These are phyloP conservation scores for Drosophila leonis DNA, from an alignment of 2,888 invertebrate species.

Conservation along the genomic window DNA sequence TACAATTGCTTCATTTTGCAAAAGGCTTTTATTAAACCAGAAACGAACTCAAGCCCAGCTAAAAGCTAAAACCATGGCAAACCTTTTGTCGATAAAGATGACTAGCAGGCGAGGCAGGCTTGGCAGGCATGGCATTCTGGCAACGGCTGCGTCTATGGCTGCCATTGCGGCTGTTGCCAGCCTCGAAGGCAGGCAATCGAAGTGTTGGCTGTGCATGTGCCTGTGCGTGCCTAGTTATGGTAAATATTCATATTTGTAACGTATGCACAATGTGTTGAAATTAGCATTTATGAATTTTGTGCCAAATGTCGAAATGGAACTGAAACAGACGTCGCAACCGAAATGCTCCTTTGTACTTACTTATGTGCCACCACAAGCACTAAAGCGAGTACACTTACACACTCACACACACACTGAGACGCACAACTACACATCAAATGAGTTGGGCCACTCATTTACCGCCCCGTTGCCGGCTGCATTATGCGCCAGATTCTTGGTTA, in stretches of 20 bases:
- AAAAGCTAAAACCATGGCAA: slow-evolving; percentile 63
- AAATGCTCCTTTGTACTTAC: slow-evolving; percentile 46
- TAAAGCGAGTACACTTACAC: slow-evolving; percentile 40
- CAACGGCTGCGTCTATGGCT: slow-evolving; percentile 39
- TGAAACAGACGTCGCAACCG: slow-evolving; percentile 57
- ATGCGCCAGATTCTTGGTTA: slow-evolving; percentile 75
- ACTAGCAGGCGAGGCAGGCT: neutral
- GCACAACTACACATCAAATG: slow-evolving; percentile 53
- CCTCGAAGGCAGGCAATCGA: slow-evolving; percentile 47
- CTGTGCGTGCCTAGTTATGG: slow-evolving; percentile 73
- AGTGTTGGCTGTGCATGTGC: slow-evolving; percentile 28
- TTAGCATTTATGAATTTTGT: slow-evolving; percentile 84
- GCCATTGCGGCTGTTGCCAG: slow-evolving; percentile 44
- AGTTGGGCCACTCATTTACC: slow-evolving; percentile 53
- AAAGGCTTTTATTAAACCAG: slow-evolving; percentile 79
- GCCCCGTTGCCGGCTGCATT: slow-evolving; percentile 45
- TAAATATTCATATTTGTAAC: slow-evolving; percentile 82
- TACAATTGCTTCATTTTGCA: slow-evolving; percentile 79
- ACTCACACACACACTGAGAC: neutral
- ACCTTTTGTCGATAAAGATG: slow-evolving; percentile 60
- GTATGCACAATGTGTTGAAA: slow-evolving; percentile 82
- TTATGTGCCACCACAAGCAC: slow-evolving; percentile 41
- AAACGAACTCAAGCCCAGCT: slow-evolving; percentile 47
- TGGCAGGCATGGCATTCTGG: slow-evolving; percentile 11
- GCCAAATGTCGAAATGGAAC: slow-evolving; percentile 75